Percentiles rank a stretch among this genome's conserved stretches.
phyloP scores from a whole-genome alignment of 2,888 invertebrate species.

The Brachynemurus nebulosus region DNA sequence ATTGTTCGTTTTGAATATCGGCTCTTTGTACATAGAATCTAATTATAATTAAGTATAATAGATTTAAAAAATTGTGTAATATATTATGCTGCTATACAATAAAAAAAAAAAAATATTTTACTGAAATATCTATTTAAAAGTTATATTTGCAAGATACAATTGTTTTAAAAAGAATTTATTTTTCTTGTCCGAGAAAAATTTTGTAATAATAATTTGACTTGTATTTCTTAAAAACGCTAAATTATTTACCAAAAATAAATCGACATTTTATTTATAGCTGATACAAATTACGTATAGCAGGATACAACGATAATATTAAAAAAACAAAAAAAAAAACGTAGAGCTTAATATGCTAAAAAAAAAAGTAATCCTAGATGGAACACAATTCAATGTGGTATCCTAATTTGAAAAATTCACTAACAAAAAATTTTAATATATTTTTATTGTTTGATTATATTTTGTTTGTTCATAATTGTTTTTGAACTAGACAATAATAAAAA shows the following conservation, averaged over 20 bases:
- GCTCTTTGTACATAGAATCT: conserved; percentile 5
- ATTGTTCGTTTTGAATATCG: conserved; percentile 6
- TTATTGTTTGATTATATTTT: not conserved
- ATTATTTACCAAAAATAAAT: no score
- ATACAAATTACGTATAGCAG: not conserved
- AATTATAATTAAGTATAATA: conserved; percentile 3
- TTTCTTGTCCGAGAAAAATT: no score
- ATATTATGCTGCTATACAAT: conserved; percentile 6
- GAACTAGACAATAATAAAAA: no score
- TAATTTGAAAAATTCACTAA: not conserved
- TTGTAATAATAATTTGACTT: no score
- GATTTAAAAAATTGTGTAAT: conserved; percentile 2
- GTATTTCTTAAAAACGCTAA: no score
- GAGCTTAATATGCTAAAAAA: not conserved
- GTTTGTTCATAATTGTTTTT: no score
- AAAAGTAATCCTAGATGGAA: not conserved
- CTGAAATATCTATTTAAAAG: not conserved
- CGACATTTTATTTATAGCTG: no score
- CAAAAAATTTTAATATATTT: not conserved
- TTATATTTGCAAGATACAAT: not conserved
- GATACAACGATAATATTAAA: not conserved
- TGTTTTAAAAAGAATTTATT: not conserved
- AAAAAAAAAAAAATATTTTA: not conserved
- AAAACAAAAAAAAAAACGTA: no score
- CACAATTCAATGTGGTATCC: conserved; percentile 1